phyloP scores from a whole-genome alignment of 2,797 vertebrate genomes.

The Aulostomus chinensis region DNA sequence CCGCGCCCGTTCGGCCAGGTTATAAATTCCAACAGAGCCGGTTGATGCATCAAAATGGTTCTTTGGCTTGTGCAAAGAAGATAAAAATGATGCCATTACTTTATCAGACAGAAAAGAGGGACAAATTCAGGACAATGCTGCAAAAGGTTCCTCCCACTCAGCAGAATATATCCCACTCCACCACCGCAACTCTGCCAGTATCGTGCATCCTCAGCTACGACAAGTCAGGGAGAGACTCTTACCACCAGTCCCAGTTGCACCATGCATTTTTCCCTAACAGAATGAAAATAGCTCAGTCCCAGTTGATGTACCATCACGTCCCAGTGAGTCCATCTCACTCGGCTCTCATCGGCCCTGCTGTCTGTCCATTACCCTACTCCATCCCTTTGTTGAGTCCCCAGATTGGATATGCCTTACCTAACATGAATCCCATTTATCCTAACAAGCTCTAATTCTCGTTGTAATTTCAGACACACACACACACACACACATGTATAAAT shows the following conservation, averaged over 20 bases:
- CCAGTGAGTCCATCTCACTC: conserved; percentile 65
- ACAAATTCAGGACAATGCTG: conserved; percentile 60
- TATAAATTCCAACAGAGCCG: conserved; percentile 52
- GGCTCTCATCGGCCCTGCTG: conserved; percentile 63
- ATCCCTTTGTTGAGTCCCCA: conserved; percentile 78
- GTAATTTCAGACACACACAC: not conserved
- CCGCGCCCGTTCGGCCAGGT: conserved; percentile 58
- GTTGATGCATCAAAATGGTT: conserved; percentile 55
- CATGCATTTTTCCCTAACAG: conserved; percentile 80
- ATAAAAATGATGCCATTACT: conserved; percentile 64
- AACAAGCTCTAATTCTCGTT: conserved; percentile 73
- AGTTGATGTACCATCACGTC: conserved; percentile 73
- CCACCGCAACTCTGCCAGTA: conserved; percentile 28
- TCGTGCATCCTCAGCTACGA: conserved; percentile 57
- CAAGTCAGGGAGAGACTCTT: conserved; percentile 63
- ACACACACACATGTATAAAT: too few species aligned
- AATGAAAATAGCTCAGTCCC: conserved; percentile 76
- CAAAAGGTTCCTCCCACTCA: conserved; percentile 52
- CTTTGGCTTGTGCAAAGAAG: conserved; percentile 64
- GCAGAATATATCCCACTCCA: conserved; percentile 61
- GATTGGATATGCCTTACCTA: conserved; percentile 64
- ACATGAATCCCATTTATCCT: conserved; percentile 73
- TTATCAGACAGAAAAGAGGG: conserved; percentile 67
- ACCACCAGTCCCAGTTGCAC: conserved; percentile 57
- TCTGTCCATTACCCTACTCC: conserved; percentile 75